Evolutionary conservation across 2,888 invertebrate species (phyloP).

Genomic region (Beris morrisii): DNA sequence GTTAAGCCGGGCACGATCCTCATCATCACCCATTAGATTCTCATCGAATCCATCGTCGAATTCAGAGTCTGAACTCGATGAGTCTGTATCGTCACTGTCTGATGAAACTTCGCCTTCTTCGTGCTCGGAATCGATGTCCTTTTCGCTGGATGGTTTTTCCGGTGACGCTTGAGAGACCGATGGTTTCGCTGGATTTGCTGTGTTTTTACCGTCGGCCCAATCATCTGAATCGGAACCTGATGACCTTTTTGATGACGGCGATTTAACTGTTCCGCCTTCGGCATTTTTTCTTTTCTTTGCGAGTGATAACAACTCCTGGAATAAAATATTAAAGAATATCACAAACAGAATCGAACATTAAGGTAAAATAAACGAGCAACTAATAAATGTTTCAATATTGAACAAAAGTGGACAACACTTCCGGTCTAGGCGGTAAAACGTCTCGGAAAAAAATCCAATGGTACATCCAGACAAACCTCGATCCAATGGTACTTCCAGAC

Average conservation of each 20-base stretch:
- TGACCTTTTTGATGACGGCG: slow-evolving; percentile 57
- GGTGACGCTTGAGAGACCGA: slow-evolving; percentile 53
- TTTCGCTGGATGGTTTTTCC: slow-evolving; percentile 49
- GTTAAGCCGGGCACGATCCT: slow-evolving; percentile 85
- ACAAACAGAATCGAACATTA: background rate
- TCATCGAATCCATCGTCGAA: slow-evolving; percentile 97
- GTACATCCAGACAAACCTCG: too few relatives aligned
- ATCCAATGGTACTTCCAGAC: too few relatives aligned
- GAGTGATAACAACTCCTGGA: slow-evolving; percentile 76
- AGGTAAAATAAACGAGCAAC: background rate
- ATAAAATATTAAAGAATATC: slow-evolving; percentile 19
- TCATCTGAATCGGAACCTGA: slow-evolving; percentile 61
- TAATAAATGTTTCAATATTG: background rate
- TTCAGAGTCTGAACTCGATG: slow-evolving; percentile 74
- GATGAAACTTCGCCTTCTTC: slow-evolving; percentile 89
- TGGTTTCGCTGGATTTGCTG: slow-evolving; percentile 43
- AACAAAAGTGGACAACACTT: background rate
- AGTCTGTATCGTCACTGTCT: slow-evolving; percentile 61
- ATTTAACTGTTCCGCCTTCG: slow-evolving; percentile 48
- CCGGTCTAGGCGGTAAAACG: too few relatives aligned
- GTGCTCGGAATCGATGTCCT: slow-evolving; percentile 64
- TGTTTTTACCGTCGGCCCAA: slow-evolving; percentile 53
- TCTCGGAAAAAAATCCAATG: too few relatives aligned
- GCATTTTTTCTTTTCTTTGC: slow-evolving; percentile 75
- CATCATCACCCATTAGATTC: slow-evolving; percentile 95